Evolutionary conservation across 2,113 vertebrate genomes (phyloP).

Genomic region (Potamarius usumacintae): DNA sequence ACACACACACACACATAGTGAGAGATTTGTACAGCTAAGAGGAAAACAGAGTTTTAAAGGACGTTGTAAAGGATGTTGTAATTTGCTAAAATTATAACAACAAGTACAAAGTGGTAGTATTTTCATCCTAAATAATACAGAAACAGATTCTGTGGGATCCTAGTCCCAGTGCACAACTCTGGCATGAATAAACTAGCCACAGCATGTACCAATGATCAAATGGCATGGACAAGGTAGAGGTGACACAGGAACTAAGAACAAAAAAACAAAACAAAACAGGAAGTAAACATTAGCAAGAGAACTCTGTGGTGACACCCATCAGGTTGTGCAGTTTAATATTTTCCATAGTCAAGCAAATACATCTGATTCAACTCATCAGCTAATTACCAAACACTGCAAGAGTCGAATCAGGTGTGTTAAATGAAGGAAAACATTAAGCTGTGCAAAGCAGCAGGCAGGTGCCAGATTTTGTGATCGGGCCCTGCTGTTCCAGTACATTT

Average conservation of each 20-base stretch:
- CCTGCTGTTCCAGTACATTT: not conserved
- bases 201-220: not conserved
- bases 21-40: not conserved
- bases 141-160: not conserved
- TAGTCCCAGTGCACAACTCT: not conserved
- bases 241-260: not conserved
- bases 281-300: not conserved
- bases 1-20: not conserved
- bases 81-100: not conserved
- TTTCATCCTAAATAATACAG: not conserved
- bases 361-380: constrained; percentile 22
- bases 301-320: not conserved
- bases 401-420: constrained; percentile 11
- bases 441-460: constrained; percentile 20
- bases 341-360: not conserved
- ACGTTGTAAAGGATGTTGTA: not conserved
- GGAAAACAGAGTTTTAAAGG: not conserved
- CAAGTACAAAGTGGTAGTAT: not conserved
- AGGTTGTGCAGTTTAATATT: not conserved
- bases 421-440: constrained; percentile 12
- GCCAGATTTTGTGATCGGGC: not conserved
- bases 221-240: not conserved
- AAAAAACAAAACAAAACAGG: not conserved
- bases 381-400: constrained; percentile 4
- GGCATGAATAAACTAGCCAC: not conserved